Evolutionary conservation across 2,113 vertebrate species (phyloP), one percentile per base, ranked within the genome.

Genomic region (Sylvietta virens): DNA sequence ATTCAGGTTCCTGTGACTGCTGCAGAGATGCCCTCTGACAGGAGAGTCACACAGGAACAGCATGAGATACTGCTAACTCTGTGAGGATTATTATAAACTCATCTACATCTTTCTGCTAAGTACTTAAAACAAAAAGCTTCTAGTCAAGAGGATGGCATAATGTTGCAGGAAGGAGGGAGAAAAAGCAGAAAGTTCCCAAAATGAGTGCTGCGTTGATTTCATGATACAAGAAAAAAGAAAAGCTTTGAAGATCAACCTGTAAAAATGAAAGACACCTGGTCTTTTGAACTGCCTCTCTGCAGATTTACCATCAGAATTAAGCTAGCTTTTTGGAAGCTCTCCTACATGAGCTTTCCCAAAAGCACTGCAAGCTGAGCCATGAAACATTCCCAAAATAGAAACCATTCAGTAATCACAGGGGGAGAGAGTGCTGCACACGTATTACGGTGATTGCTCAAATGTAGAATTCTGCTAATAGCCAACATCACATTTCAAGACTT

Each of bases 331-430:
- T 81, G 85, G 67, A 94, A 93, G 28, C 70, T 85, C 2, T 73
- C 37, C 81, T 82, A 13, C 74, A 81, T 90, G 48, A 97, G 86
- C 56, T 60, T 84, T 94, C 90, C 81, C 84, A 91, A 87, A 83
- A 94, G 81, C 70, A 39, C 87, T 92, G 69, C 70, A 90, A 90
- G 57, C 70, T 85, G 74, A 95, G 65, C 84, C 70, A 85, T 69
- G 94, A 81, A 94, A 56, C 51, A 64, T 20, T 79, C 94, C 78
- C 87, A 93, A 64, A 96, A 91, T 93, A 96, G 92, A 84, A 97
- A 57, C 57, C 74, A 79, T 81, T 86, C 87, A 87, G 85, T 30
- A 93, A 76, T 90, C 78, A 65, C 74, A 89, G 56, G 33, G 70
- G 42, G 72, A 85, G 81, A 90, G 57, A 14, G 18, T 85, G 90